Percentiles rank a stretch among this genome's conserved stretches.
phyloP scores from a whole-genome alignment of 2,113 vertebrate genomes.

The Melanocharis versteri region DNA sequence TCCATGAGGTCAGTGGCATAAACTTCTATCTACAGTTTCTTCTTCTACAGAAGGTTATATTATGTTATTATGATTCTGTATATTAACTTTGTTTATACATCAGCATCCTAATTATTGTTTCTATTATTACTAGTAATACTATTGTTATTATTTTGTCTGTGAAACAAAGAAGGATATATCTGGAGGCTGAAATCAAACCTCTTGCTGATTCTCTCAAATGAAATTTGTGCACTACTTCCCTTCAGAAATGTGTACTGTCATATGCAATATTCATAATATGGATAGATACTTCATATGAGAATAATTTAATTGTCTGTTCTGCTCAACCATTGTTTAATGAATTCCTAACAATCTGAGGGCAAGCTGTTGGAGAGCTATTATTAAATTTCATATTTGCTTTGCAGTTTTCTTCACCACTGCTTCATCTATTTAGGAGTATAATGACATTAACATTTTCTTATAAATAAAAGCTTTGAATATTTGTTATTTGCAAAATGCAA shows the following conservation, averaged over 20 bases:
- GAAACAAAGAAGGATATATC: constrained; percentile 47
- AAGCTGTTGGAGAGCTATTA: constrained; percentile 55
- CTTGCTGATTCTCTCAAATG: constrained; percentile 68
- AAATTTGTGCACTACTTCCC: constrained; percentile 60
- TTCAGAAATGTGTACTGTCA: constrained; percentile 60
- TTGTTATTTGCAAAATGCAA: constrained; percentile 5
- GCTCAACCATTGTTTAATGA: constrained; percentile 72
- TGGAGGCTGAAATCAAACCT: constrained; percentile 58
- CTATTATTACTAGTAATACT: neutral
- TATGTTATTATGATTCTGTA: constrained; percentile 14
- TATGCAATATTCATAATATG: constrained; percentile 71
- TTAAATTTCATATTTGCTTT: constrained; percentile 71
- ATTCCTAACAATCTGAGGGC: constrained; percentile 70
- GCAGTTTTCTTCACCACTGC: constrained; percentile 50
- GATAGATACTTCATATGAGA: constrained; percentile 63
- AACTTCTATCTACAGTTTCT: neutral
- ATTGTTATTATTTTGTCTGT: constrained; percentile 22
- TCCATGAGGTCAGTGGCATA: neutral
- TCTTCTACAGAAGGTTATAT: neutral
- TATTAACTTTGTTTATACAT: constrained; percentile 34
- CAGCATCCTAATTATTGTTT: constrained; percentile 42
- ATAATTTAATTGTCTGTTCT: constrained; percentile 73
- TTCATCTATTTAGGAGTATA: constrained; percentile 62
- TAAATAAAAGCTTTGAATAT: neutral
- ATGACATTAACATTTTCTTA: constrained; percentile 57